Base-by-base conservation (phyloP, 1,140 invertebrate species). In the Glossosoma conforme region DNA sequence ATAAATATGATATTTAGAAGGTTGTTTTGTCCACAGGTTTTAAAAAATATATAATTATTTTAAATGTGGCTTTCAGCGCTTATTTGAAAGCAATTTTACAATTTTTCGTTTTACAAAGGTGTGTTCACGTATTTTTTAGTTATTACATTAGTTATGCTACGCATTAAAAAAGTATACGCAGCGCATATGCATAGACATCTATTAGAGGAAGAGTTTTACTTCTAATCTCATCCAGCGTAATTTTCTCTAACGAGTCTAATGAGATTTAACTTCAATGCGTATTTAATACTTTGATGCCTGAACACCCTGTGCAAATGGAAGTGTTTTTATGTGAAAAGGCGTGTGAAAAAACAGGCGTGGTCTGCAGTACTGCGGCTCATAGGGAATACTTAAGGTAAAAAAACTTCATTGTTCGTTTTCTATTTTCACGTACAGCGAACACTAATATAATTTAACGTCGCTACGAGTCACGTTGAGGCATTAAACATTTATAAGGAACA, bases 371-470 rank as follows among this genome's bases (percentile, higher is more conserved):
- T 36, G 2, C 24, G 18, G 25, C 18, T 28, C 19, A 13, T 11
- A 49, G 37, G 15, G 44, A 47, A 47, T 47, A 47, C 38, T 47
- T 47, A 36, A 33, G 38, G 18, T 20, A 49, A 49, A 42, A 49
- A 49, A 49, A 19, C 38, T 11, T 32, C 46, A 49, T 49, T 49
- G 46, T 49, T 49, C 46, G 14, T 49, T 49, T 49, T 49, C 46
- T 42, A 49, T 49, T 49, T 49, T 49, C 46, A 49, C 46, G 46
- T 49, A 24, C 46, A 38, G n/a, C n/a, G n/a, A n/a, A n/a, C n/a
- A n/a, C n/a, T n/a, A n/a, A n/a, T n/a, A n/a, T n/a, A n/a, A n/a
- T n/a, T n/a, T n/a, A n/a, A n/a, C n/a, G n/a, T n/a, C n/a, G n/a
- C n/a, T n/a, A n/a, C n/a, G n/a, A n/a, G n/a, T n/a, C n/a, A n/a